phyloP scores from a whole-genome alignment of 2,888 invertebrate species.

The Drosophila imparisetae region DNA sequence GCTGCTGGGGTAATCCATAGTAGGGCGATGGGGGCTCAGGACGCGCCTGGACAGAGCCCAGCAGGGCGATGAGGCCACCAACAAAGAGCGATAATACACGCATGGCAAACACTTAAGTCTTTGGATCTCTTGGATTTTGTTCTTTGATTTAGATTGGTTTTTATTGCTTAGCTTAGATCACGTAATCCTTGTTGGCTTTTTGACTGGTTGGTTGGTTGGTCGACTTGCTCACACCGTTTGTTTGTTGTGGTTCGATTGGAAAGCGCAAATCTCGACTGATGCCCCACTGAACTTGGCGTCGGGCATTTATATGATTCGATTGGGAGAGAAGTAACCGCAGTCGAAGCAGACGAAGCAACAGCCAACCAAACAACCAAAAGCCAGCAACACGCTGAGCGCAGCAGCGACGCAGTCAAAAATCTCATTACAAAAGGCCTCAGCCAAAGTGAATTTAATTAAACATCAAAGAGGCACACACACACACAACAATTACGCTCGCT shows the following conservation, averaged over 20 bases:
- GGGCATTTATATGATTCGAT: constrained; percentile 78
- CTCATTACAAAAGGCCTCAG: constrained; percentile 78
- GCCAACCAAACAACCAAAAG: constrained; percentile 33
- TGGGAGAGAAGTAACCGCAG: constrained; percentile 25
- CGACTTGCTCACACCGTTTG: constrained; percentile 11
- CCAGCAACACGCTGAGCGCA: constrained; percentile 51
- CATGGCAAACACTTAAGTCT: constrained; percentile 74
- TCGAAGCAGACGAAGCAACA: constrained; percentile 31
- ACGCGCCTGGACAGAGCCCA: constrained; percentile 77
- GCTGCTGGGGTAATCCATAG: constrained; percentile 82
- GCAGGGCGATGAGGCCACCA: constrained; percentile 77
- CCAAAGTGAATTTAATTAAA: constrained; percentile 79
- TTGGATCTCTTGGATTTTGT: constrained; percentile 23
- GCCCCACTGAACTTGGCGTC: constrained; percentile 48
- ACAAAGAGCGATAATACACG: constrained; percentile 78
- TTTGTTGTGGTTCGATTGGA: constrained; percentile 49
- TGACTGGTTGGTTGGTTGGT: constrained; percentile 25
- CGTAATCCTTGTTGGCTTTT: constrained; percentile 71
- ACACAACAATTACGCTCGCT: constrained; percentile 3
- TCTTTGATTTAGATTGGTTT: neutral
- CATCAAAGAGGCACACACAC: constrained; percentile 62
- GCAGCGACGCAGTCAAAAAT: constrained; percentile 59
- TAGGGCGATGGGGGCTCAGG: constrained; percentile 83
- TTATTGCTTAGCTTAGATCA: constrained; percentile 83
- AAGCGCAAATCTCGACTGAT: constrained; percentile 77